Evolutionary conservation across 2,888 invertebrate species (phyloP), one percentile per base, ranked within the genome.

Genomic region (Philereme transversata): DNA sequence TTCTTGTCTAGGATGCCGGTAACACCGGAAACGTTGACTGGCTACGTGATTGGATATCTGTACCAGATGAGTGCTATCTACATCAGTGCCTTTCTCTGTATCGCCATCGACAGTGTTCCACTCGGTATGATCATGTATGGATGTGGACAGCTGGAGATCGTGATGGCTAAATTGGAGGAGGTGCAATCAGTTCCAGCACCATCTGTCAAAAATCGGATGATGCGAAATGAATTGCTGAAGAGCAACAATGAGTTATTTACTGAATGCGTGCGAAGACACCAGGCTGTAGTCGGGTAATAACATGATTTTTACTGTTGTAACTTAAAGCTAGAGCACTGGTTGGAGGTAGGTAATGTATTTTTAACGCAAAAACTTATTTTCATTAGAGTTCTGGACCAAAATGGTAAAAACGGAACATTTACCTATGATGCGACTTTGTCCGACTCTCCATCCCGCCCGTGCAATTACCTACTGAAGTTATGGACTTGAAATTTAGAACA

Each of bases 81-180:
- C 71, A 82, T 84, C 62, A 87, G 90, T 58, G 88, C 87, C 0
- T 73, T 81, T 9, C 74, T 88, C 5, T 90, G 88, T 76, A 82
- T 86, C 54, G 84, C 82, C 0, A 85, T 91, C 11, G 92, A 92
- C 70, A 86, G 86, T 65, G 79, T 87, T 2, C 81, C 85, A 0
- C 77, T 90, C 0, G 81, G 81, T 0, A 88, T 88, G 88, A 86
- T 87, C 56, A 87, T 84, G 77, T 91, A 84, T 67, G 90, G 86
- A 0, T 86, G 88, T 49, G 88, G 87, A 0, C 86, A 92, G 68
- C 74, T 92, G 1, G 87, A 90, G 56, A 87, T 92, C 35, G 78
- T 91, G 11, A 84, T 82, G 62, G 80, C 90, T 47, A 90, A 91
- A 69, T 70, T 87, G 47, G 60, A 78, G 40, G 77, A 83, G 84